Evolutionary conservation across 2,888 invertebrate species (phyloP), one percentile per base, ranked within the genome.

Genomic region (Sturmia bella): DNA sequence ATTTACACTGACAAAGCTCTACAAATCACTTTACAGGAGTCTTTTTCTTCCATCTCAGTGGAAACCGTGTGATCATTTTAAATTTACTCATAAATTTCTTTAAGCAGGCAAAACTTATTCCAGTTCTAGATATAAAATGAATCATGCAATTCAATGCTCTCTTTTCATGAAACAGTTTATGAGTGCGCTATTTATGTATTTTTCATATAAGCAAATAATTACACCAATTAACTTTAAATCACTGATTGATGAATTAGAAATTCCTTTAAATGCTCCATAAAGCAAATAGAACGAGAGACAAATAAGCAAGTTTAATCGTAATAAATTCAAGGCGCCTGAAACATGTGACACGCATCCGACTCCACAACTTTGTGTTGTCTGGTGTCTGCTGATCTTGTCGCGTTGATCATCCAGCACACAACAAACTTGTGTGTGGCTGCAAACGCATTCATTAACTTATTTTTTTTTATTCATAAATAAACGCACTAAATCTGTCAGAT

Each of bases 401-500:
- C 19, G 24, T 15, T 64, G 64, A 69, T 77, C 63, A 56, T 63
- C 17, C 50, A 43, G 37, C 68, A 41, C 21, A 41, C 24, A 56
- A 45, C 9, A 43, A 43, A 73, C 74, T 56, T 37, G 64, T 54
- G 64, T 54, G 27, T 41, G 24, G 4, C 52, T 32, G 37, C 27
- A 59, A 27, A 32, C 59, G 13, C 39, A 64, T 13, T n/a, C 27
- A 48, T n/a, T 13, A 32, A 32, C 3, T 27, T 3, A 4, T 1
- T 37, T 64, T 54, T 48, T 13, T 17, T 37, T 37, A 45, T 68
- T 45, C 61, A 39, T 21, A 37, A 78, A 59, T 17, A 27, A 76
- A 72, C 43, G 76, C 56, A 76, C 72, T 80, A 61, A 76, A 80
- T 72, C 72, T 76, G 81, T 73, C 74, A 74, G 57, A 78, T 74